Conservation (phyloP, 2,888 invertebrate genomes). For the Mythimna vitellina region DNA sequence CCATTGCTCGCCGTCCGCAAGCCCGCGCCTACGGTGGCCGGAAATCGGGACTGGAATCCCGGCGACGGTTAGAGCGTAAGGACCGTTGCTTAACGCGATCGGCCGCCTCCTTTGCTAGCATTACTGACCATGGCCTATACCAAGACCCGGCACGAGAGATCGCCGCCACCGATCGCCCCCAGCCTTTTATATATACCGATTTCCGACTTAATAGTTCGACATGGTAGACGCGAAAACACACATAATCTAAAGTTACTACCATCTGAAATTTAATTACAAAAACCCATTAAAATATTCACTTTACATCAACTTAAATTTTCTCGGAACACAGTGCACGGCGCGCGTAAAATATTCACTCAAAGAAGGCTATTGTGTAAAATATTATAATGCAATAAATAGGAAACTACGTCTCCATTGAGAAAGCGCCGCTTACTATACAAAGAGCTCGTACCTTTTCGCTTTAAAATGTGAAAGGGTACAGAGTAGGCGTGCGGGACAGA, state of each 20-base stretch:
- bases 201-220: no score
- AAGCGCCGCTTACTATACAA: constrained; percentile 80
- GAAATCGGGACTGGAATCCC: no score
- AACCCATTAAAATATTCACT: neutral
- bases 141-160: no score
- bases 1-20: no score
- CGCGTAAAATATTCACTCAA: constrained; percentile 47
- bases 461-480: constrained; percentile 81
- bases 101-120: no score
- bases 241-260: neutral
- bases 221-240: no score
- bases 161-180: no score
- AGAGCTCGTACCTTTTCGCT: constrained; percentile 82
- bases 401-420: constrained; percentile 74
- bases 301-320: constrained; percentile 11
- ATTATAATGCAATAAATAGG: constrained; percentile 68
- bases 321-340: neutral
- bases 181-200: no score
- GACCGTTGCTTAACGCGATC: no score
- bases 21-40: no score
- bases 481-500: constrained; percentile 47
- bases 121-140: no score
- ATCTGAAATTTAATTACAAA: neutral
- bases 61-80: no score
- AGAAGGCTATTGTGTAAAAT: constrained; percentile 54